phyloP scores from a whole-genome alignment of 2,113 vertebrate genomes.

The Alexandromys fortis region DNA sequence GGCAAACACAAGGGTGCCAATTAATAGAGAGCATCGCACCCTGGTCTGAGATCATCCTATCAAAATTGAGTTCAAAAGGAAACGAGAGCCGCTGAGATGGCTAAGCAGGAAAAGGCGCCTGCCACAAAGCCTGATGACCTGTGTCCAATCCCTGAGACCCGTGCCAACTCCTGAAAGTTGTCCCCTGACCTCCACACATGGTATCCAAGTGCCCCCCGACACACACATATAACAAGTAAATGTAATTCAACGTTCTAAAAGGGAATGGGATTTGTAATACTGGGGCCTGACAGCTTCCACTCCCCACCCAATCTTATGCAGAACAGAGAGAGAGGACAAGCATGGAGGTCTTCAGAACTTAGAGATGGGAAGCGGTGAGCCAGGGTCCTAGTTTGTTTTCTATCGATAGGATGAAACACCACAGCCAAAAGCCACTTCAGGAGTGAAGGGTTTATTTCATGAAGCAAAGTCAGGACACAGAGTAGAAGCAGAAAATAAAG shows the following conservation, averaged over 20 bases:
- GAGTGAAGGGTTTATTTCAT: neutral
- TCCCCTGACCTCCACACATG: neutral
- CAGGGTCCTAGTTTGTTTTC: neutral
- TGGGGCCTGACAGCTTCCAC: neutral
- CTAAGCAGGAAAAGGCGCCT: neutral
- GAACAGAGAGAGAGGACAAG: neutral
- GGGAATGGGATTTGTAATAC: conserved; percentile 50
- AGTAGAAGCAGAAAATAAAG: neutral
- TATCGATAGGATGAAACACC: neutral
- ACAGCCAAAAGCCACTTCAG: neutral
- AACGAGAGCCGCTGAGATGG: neutral
- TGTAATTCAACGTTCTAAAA: neutral
- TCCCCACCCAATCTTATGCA: neutral
- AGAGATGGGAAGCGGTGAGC: neutral
- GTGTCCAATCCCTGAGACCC: neutral
- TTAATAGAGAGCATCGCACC: conserved; percentile 78
- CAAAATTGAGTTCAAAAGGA: conserved; percentile 71
- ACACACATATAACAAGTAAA: neutral
- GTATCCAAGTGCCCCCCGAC: neutral
- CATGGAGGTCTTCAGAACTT: neutral
- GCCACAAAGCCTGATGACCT: no score
- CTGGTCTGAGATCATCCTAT: conserved; percentile 75
- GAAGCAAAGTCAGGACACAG: neutral
- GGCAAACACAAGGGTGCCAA: conserved; percentile 63
- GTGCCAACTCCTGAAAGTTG: neutral